A percentile compares a stretch with the other conserved stretches of the same genome.
phyloP scores from a whole-genome alignment of 2,888 invertebrate genomes.

The Drosophila melanocephala region DNA sequence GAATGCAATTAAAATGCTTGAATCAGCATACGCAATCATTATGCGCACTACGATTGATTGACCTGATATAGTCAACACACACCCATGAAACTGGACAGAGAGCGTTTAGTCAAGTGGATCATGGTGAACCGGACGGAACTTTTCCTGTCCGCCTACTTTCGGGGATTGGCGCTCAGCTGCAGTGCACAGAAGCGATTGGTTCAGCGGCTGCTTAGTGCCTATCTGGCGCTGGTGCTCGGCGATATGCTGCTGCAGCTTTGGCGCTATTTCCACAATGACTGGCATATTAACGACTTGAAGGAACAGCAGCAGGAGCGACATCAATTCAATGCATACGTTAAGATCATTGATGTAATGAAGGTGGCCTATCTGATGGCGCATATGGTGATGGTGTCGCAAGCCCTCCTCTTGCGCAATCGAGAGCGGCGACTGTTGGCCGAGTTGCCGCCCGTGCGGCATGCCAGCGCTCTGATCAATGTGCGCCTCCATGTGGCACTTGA shows the following conservation, averaged over 20 bases:
- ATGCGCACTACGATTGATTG: conserved; percentile 57
- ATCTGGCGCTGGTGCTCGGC: conserved; percentile 38
- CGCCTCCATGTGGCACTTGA: conserved; percentile 44
- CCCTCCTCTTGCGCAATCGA: conserved; percentile 42
- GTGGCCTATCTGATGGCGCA: conserved; percentile 52
- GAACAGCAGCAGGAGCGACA: neutral
- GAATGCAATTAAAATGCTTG: neutral
- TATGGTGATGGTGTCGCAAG: conserved; percentile 39
- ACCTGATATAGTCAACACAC: conserved; percentile 15
- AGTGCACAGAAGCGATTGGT: conserved; percentile 30
- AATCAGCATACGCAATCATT: neutral
- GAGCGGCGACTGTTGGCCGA: conserved; percentile 43
- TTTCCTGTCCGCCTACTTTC: conserved; percentile 52
- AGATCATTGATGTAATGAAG: conserved; percentile 35
- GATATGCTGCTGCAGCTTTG: conserved; percentile 29
- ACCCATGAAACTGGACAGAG: neutral
- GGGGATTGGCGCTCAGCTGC: conserved; percentile 60
- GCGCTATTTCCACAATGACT: conserved; percentile 3
- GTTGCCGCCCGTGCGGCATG: conserved; percentile 23
- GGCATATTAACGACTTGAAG: neutral
- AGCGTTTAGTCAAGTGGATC: conserved; percentile 2
- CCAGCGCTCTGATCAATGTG: neutral
- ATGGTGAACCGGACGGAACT: conserved; percentile 39
- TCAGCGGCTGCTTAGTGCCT: conserved; percentile 33
- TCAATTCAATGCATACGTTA: neutral